Evolutionary conservation across 1,140 invertebrate genomes (phyloP).

Genomic region (Papilio polyxenes): DNA sequence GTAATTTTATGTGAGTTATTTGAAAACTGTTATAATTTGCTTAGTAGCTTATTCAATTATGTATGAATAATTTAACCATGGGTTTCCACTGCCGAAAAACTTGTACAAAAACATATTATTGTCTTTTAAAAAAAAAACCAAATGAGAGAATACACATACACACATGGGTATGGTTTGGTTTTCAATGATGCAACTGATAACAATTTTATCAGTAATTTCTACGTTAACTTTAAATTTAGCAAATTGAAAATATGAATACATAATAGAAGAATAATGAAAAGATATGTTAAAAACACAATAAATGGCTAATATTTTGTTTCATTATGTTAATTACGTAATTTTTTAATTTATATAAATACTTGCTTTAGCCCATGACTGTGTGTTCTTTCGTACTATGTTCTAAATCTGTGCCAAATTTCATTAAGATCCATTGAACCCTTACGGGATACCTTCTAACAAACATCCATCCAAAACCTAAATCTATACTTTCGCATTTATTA

Average conservation of each 20-base stretch:
- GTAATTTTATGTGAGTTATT: not conserved
- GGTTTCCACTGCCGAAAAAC: not conserved
- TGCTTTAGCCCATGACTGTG: no score
- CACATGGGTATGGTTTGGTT: not conserved
- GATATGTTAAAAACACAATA: not conserved
- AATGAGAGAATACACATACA: not conserved
- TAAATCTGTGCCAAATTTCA: no score
- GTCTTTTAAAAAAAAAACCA: not conserved
- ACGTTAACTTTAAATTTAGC: not conserved
- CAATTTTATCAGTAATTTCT: conserved; percentile 3
- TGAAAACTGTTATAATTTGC: no score
- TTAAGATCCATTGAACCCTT: no score
- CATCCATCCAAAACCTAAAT: no score
- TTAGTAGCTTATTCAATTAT: no score
- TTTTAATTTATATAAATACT: not conserved
- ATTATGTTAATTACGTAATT: not conserved
- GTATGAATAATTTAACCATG: no score
- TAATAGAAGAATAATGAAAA: not conserved
- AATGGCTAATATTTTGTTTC: not conserved
- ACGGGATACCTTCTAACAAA: no score
- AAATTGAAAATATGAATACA: not conserved
- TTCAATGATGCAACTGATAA: not conserved
- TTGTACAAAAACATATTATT: not conserved
- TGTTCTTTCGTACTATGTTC: no score
- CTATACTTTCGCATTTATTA: no score